A percentile compares a stretch with the other conserved stretches of the same genome.
phyloP scores from a whole-genome alignment of 2,797 vertebrate species.

The Mionectes olivaceus region DNA sequence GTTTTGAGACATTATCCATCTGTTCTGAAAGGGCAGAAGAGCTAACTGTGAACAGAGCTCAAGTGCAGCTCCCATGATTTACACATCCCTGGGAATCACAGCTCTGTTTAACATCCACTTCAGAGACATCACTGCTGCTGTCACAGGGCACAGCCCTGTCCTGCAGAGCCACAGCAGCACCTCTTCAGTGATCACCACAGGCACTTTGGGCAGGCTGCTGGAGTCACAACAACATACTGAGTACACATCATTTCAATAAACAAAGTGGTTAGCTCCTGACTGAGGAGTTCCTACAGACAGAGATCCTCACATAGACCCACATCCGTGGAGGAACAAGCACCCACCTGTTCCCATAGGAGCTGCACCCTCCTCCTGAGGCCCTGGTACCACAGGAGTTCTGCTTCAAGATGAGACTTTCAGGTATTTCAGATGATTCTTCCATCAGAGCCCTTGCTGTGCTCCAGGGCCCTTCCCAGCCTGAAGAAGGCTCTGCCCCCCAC shows the following conservation, averaged over 20 bases:
- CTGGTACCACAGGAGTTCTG: not conserved
- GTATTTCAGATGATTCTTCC: not conserved
- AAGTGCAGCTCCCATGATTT: not conserved
- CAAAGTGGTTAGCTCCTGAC: not conserved
- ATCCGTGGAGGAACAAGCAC: not conserved
- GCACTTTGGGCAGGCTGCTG: not conserved
- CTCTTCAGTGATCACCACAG: rapidly evolving
- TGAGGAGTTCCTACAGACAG: not conserved
- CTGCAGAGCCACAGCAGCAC: not conserved
- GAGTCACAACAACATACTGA: not conserved
- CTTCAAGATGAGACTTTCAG: not conserved
- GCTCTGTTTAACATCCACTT: not conserved
- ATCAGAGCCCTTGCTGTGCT: not conserved
- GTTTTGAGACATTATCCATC: not conserved
- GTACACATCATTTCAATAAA: not conserved
- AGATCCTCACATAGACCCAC: not conserved
- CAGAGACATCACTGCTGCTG: not conserved
- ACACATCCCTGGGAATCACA: not conserved
- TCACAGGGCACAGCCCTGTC: not conserved
- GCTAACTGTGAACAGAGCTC: not conserved
- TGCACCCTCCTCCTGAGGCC: not conserved
- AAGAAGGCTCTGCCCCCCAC: not conserved
- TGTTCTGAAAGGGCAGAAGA: not conserved
- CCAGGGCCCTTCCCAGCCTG: not conserved
- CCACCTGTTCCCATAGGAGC: rapidly evolving